Base-by-base conservation (phyloP, 1,140 invertebrate genomes). In the Ceratoteleas bidentatus region DNA sequence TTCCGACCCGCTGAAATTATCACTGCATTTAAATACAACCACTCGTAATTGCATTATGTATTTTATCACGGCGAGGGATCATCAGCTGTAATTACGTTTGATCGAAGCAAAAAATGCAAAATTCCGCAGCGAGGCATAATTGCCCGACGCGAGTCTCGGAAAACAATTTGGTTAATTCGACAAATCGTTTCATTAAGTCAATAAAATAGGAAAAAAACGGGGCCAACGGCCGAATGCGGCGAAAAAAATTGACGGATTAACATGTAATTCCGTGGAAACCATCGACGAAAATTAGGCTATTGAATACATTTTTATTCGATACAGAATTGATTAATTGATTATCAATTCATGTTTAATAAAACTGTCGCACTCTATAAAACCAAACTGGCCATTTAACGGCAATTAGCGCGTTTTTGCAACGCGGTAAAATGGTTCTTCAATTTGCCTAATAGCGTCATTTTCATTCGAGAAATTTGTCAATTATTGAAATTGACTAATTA, bases 121-220 rank as follows among this genome's bases (percentile, higher is more conserved):
- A 81, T 70, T 75, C 72, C 78, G 34, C 13, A 15, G 43, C 56
- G 6, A 34, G 57, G 38, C 70, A 75, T 81, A 81, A 81, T 81
- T 81, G 70, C 33, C 60, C 32, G 78, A 11, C 70, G 65, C 65
- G 70, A 70, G 58, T 81, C 70, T 75, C 47, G 70, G 78, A 75
- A 81, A 81, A 81, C 78, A 81, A 75, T 81, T 81, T 81, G 49
- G 70, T 75, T 81, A 81, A 81, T 81, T 81, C 72, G 78, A 75
- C 78, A 81, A 81, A 81, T 81, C 65, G 66, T 81, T 81, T 81
- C 64, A 81, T 75, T 75, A 72, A 70, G 72, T 70, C 70, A 70
- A 81, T 81, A 75, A 75, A 81, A 65, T 65, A 60, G 70, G 47
- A 58, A 57, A 60, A 57, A 61, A 36, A 24, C n/a, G 47, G 32